phyloP scores from a whole-genome alignment of 2,888 invertebrate species.

The Netelia virgata region DNA sequence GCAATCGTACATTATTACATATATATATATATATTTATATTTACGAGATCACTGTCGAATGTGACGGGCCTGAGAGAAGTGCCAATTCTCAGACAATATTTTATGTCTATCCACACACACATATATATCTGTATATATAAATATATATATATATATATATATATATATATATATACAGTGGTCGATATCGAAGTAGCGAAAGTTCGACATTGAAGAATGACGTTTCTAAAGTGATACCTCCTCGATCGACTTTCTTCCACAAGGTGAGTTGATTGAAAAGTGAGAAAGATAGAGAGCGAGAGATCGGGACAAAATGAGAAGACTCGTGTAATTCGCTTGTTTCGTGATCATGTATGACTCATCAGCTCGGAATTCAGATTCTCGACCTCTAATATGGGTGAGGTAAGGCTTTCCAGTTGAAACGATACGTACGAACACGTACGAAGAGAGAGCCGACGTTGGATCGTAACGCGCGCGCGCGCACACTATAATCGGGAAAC shows the following conservation, averaged over 20 bases:
- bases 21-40: neutral
- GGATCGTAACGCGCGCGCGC: too few relatives aligned
- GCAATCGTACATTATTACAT: neutral
- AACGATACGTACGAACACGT: conserved; percentile 2
- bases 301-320: neutral
- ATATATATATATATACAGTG: too few relatives aligned
- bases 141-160: too few relatives aligned
- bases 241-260: conserved; percentile 49
- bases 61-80: conserved; percentile 1
- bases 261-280: conserved; percentile 34
- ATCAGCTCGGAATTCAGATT: conserved; percentile 56
- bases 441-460: conserved; percentile 5
- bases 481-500: conserved; percentile 42
- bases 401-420: conserved; percentile 51
- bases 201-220: conserved; percentile 45
- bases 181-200: conserved; percentile 29
- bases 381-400: conserved; percentile 52
- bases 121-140: too few relatives aligned
- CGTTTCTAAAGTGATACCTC: conserved; percentile 19
- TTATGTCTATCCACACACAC: neutral
- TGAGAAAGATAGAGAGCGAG: conserved; percentile 17
- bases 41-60: neutral
- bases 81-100: conserved; percentile 28
- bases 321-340: conserved; percentile 3
- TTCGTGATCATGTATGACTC: conserved; percentile 41